Conservation (phyloP, 2,888 invertebrate genomes). For the Myopa tessellatipennis region DNA sequence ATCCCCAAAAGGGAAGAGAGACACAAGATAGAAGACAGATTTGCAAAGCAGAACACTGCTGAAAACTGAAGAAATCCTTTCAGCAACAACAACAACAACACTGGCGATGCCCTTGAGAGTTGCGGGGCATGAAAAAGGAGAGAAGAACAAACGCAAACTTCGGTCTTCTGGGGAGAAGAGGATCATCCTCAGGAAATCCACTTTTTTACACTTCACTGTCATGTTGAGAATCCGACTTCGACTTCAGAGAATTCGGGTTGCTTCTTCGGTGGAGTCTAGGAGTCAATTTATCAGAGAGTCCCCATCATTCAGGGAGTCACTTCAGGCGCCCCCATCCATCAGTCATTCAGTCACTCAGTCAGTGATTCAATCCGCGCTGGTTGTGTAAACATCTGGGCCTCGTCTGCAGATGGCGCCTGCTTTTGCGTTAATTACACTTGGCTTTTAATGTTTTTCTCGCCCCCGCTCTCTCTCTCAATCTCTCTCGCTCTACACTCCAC, state of each 20-base stretch:
- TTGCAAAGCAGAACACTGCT: not conserved
- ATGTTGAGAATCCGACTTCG: not conserved
- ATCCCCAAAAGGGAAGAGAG: no score
- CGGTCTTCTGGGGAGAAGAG: not conserved
- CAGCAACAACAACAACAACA: not conserved
- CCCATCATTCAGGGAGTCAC: no score
- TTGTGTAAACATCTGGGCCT: slow-evolving; percentile 17
- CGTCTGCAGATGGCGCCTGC: not conserved
- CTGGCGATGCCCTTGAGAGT: not conserved
- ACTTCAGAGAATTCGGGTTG: not conserved
- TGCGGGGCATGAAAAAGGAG: no score
- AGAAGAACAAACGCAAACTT: not conserved
- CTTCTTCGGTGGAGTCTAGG: not conserved
- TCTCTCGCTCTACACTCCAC: not conserved
- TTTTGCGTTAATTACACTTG: slow-evolving; percentile 17
- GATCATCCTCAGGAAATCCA: not conserved
- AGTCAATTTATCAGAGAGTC: not conserved
- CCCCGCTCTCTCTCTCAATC: not conserved
- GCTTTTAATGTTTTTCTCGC: not conserved
- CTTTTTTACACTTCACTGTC: not conserved
- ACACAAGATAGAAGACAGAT: not conserved
- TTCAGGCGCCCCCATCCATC: not conserved
- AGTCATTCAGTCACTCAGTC: slow-evolving; percentile 4
- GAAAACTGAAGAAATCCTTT: not conserved
- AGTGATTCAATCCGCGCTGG: not conserved